Percentiles rank a stretch among this genome's conserved stretches.
Conservation (phyloP, 1,140 invertebrate species). For the Phthorimaea operculella region DNA sequence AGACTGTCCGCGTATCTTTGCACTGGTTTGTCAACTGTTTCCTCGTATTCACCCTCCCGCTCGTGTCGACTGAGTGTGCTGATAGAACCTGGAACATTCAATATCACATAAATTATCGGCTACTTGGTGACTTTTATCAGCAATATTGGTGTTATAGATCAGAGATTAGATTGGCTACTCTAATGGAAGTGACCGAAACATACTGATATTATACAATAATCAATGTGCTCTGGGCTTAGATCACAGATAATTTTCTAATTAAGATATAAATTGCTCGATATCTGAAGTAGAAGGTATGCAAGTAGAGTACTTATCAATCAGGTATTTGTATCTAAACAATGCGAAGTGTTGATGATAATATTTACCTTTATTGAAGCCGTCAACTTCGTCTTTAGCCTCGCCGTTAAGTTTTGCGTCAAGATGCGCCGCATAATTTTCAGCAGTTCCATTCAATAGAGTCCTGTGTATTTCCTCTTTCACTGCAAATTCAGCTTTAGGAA, state of each 20-base stretch:
- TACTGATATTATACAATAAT: too few species aligned
- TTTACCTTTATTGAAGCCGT: constrained; percentile 16
- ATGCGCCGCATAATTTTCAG: constrained; percentile 12
- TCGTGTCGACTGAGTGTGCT: constrained; percentile 63
- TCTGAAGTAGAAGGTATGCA: too few species aligned
- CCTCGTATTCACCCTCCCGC: constrained; percentile 72
- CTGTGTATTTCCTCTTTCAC: constrained; percentile 61
- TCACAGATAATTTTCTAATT: too few species aligned
- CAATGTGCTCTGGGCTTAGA: too few species aligned
- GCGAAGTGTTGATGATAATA: not conserved
- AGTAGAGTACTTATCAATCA: too few species aligned
- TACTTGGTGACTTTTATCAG: too few species aligned
- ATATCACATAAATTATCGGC: too few species aligned
- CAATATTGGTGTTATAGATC: too few species aligned
- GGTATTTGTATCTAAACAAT: too few species aligned
- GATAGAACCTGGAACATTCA: constrained; percentile 23
- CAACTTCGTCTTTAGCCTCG: constrained; percentile 13
- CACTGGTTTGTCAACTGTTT: constrained; percentile 69
- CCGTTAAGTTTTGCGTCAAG: constrained; percentile 10
- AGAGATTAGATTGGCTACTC: too few species aligned
- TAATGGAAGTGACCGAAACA: too few species aligned
- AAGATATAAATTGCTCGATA: too few species aligned
- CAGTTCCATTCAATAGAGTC: constrained; percentile 39
- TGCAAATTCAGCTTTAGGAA: constrained; percentile 52
- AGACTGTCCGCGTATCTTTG: constrained; percentile 70